A percentile compares a stretch with the other conserved stretches of the same genome.
These are phyloP conservation scores for Ceuthmochares aereus DNA, from an alignment of 2,113 vertebrate species.

Conservation along the genomic window DNA sequence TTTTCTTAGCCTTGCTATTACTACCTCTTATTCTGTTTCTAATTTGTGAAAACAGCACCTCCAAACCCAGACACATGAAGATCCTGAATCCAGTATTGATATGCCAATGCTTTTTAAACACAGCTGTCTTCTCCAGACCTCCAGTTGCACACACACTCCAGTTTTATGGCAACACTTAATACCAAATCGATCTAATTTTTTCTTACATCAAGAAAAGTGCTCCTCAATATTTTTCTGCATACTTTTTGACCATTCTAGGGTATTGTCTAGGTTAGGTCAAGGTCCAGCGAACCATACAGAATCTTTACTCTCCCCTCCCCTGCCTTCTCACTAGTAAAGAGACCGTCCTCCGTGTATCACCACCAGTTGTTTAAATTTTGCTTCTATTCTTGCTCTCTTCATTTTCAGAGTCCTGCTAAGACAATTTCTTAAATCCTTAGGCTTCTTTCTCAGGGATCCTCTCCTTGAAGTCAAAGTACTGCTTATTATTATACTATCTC, in stretches of 20 bases:
- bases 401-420: not conserved
- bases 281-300: not conserved
- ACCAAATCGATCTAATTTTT: not conserved
- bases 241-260: not conserved
- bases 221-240: not conserved
- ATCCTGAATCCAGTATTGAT: not conserved
- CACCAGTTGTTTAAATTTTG: not conserved
- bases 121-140: not conserved
- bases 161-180: not conserved
- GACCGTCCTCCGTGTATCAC: rapidly evolving
- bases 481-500: not conserved
- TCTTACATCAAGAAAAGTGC: not conserved
- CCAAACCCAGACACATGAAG: not conserved
- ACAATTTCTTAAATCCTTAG: not conserved
- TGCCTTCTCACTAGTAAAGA: not conserved
- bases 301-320: not conserved
- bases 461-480: not conserved
- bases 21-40: not conserved
- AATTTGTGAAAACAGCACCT: not conserved
- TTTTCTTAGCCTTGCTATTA: not conserved
- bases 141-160: not conserved
- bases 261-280: not conserved
- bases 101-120: not conserved
- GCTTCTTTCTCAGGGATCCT: not conserved
- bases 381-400: not conserved